Conservation (phyloP, 2,888 invertebrate genomes). For the Orthonevra nobilis region DNA sequence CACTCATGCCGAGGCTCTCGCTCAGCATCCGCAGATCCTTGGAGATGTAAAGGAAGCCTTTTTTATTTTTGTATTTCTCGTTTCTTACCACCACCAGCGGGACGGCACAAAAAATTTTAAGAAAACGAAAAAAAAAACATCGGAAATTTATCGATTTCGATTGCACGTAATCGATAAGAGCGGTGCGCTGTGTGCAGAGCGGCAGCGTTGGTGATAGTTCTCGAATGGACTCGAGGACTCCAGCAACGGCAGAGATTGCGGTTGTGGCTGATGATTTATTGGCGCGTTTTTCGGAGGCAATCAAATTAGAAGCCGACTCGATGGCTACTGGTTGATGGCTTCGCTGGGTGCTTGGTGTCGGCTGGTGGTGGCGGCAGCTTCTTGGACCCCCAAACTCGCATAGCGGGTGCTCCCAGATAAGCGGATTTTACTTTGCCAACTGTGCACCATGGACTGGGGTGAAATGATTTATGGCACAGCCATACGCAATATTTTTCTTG, state of each 20-base stretch:
- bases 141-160: conserved; percentile 70
- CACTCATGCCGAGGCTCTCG: not conserved
- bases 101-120: not conserved
- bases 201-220: conserved; percentile 15
- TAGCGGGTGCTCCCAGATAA: conserved; percentile 61
- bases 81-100: not conserved
- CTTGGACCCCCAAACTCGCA: conserved; percentile 24
- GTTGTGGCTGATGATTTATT: conserved; percentile 67
- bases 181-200: conserved; percentile 37
- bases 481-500: conserved; percentile 43
- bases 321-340: conserved; percentile 67
- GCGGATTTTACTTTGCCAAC: conserved; percentile 39
- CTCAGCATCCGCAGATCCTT: conserved; percentile 23
- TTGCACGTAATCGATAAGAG: conserved; percentile 70
- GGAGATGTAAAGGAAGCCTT: conserved; percentile 24
- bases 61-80: conserved; percentile 4
- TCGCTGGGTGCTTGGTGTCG: conserved; percentile 13
- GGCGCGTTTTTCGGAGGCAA: conserved; percentile 66
- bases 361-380: conserved; percentile 22
- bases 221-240: conserved; percentile 34
- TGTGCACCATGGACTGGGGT: not conserved
- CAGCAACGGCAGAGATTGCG: conserved; percentile 47
- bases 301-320: conserved; percentile 69
- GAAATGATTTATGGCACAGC: conserved; percentile 53
- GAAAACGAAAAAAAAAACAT: conserved; percentile 23